Base-by-base conservation (phyloP, 2,888 invertebrate genomes). In the Mylabris sibirica region DNA sequence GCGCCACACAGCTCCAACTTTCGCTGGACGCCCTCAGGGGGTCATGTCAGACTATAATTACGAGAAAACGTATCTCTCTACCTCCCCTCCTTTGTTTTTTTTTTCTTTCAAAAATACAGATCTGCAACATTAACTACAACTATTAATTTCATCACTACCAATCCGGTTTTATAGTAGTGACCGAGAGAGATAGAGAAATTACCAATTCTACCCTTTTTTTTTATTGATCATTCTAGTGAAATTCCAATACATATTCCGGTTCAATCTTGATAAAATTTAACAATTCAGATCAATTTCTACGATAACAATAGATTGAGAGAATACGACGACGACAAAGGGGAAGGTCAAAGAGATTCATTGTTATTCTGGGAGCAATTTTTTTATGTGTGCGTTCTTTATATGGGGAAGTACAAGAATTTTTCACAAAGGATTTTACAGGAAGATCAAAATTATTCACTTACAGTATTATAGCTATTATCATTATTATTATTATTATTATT, bases 41-140 rank as follows among this genome's bases (percentile, higher is more conserved):
- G 65, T 70, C 65, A 64, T 57, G 57, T 68, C 71, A 66, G 68
- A 71, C 70, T 68, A 67, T 65, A 72, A 72, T 72, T 72, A 72
- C 67, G 22, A 62, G 59, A 67, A 60, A 63, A 66, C 20, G 65
- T 69, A 64, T 65, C 67, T 4, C 17, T n/a, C 3, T 14, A 4
- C 14, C 17, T n/a, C 3, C 3, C 14, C 14, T 41, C 14, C 3
- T 41, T n/a, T n/a, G n/a, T 14, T 38, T 12, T 38, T 14, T 38
- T 12, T 60, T 70, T 44, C 65, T 72, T 66, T 68, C 66, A 68
- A 66, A 30, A 30, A 72, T n/a, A n/a, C n/a, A n/a, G n/a, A n/a
- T n/a, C 66, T 70, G 38, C 59, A 20, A 30, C 17, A 38, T 38
- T 61, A n/a, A n/a, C n/a, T n/a, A 30, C 61, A 26, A 26, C 61